Conservation (phyloP, 2,888 invertebrate genomes). For the Marasmarcha lunaedactyla region DNA sequence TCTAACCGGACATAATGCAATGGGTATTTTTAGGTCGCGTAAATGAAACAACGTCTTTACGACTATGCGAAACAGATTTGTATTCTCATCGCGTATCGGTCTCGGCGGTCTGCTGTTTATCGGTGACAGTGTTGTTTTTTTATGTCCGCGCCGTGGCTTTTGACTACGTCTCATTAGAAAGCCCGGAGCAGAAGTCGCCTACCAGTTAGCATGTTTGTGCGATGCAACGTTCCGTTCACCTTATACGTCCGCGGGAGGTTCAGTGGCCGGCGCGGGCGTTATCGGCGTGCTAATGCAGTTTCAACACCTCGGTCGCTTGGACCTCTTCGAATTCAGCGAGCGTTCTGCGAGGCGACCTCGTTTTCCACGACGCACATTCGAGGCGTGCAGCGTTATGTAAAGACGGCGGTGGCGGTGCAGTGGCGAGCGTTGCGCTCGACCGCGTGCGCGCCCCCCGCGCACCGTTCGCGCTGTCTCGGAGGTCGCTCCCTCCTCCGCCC, state of each 20-base stretch:
- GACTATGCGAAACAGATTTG: too few species aligned
- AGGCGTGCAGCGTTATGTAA: constrained; percentile 57
- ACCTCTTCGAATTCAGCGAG: constrained; percentile 54
- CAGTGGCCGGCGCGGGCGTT: constrained; percentile 60
- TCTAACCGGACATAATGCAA: background rate
- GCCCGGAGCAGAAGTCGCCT: constrained; percentile 38
- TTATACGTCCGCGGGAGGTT: constrained; percentile 58
- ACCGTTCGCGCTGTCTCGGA: constrained; percentile 43
- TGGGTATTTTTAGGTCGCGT: too few species aligned
- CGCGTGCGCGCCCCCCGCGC: constrained; percentile 46
- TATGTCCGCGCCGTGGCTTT: constrained; percentile 12
- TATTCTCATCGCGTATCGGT: too few species aligned
- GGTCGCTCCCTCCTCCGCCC: constrained; percentile 53
- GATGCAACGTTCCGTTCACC: constrained; percentile 67
- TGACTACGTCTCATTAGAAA: constrained; percentile 54
- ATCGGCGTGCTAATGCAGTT: constrained; percentile 56
- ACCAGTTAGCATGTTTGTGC: constrained; percentile 31
- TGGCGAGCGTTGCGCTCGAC: constrained; percentile 56
- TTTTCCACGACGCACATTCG: constrained; percentile 32
- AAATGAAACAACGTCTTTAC: too few species aligned
- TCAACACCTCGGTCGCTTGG: constrained; percentile 44
- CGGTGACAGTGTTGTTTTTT: too few species aligned
- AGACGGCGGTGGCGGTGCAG: constrained; percentile 52
- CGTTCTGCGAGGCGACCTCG: constrained; percentile 55
- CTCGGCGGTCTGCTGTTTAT: background rate